These are phyloP conservation scores for Clarias macrocephalus DNA, from an alignment of 2,113 vertebrate genomes.

Conservation along the genomic window DNA sequence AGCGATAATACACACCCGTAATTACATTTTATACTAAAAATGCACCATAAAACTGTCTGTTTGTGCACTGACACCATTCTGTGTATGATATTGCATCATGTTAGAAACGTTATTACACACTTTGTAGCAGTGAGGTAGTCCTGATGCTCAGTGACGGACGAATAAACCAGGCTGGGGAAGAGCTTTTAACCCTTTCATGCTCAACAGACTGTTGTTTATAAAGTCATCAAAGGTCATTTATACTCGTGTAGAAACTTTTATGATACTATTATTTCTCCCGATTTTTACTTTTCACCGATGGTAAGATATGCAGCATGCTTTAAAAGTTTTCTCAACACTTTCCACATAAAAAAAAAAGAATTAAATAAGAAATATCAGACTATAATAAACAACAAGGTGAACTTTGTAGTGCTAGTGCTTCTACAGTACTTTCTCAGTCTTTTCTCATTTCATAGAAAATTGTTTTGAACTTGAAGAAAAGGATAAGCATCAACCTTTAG, in stretches of 20 bases:
- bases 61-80: constrained; percentile 45
- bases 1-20: not conserved
- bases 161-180: not conserved
- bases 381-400: not conserved
- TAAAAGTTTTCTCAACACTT: not conserved
- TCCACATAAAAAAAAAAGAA: not conserved
- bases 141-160: no score
- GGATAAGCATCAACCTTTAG: not conserved
- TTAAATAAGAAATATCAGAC: not conserved
- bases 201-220: not conserved
- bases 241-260: not conserved
- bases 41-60: constrained; percentile 29
- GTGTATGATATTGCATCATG: not conserved
- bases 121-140: not conserved
- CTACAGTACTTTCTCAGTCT: no score
- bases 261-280: not conserved
- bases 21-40: not conserved
- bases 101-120: not conserved
- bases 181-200: not conserved
- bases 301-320: not conserved
- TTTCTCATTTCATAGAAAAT: no score
- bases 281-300: not conserved
- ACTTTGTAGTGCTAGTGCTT: no score
- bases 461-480: no score
- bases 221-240: not conserved